phyloP scores from a whole-genome alignment of 2,797 vertebrate species.

The Brachyrhaphis roseni region DNA sequence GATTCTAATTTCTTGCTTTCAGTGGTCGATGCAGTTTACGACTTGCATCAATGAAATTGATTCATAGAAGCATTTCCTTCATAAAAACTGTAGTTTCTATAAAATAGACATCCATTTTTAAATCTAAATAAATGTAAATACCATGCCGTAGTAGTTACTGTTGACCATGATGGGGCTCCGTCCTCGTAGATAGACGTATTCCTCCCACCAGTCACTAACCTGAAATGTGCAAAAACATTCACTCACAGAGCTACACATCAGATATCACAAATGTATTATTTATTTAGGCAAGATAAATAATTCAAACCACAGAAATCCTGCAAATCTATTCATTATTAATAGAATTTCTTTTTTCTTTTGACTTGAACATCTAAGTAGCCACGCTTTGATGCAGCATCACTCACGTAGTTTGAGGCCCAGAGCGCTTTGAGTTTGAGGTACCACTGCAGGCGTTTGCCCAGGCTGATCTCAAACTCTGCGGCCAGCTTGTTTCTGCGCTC shows the following conservation, averaged over 20 bases:
- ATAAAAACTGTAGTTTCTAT: neutral
- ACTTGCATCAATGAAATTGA: neutral
- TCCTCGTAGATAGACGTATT: constrained; percentile 88
- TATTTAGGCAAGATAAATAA: constrained; percentile 56
- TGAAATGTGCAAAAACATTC: constrained; percentile 54
- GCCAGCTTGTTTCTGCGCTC: constrained; percentile 80
- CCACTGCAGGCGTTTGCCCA: constrained; percentile 88
- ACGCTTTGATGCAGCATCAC: constrained; percentile 51
- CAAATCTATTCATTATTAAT: constrained; percentile 59
- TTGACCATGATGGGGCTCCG: constrained; percentile 90
- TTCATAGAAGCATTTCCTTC: neutral
- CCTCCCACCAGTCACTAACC: constrained; percentile 96
- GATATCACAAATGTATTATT: constrained; percentile 26
- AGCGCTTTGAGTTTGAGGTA: constrained; percentile 91
- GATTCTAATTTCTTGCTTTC: neutral
- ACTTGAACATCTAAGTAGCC: constrained; percentile 11
- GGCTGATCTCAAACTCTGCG: constrained; percentile 83
- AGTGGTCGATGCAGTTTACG: neutral
- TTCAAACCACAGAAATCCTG: constrained; percentile 39
- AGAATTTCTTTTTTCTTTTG: constrained; percentile 14
- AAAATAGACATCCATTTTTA: neutral
- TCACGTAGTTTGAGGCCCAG: constrained; percentile 92
- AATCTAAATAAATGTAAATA: constrained; percentile 49
- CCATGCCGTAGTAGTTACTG: constrained; percentile 94
- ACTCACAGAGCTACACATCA: constrained; percentile 9